Percentiles rank a stretch among this genome's conserved stretches.
Evolutionary conservation across 2,113 vertebrate genomes (phyloP).

Genomic region (Tupaia tana): DNA sequence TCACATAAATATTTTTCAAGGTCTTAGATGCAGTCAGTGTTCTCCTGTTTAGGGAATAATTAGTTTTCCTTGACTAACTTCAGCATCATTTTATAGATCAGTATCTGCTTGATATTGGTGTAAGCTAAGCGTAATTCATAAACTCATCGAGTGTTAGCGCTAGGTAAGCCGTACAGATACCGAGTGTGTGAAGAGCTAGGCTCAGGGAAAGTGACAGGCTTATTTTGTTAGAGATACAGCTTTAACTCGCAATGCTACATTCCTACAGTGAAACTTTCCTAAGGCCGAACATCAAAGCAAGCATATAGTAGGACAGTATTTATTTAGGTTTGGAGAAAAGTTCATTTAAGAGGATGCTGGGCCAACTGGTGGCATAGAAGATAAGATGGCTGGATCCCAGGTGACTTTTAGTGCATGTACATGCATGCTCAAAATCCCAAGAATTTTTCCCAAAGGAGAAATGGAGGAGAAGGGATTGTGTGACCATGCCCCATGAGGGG

Average conservation of each 20-base stretch:
- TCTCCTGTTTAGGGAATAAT: neutral
- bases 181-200: neutral
- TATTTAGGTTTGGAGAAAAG: neutral
- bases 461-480: too few species aligned
- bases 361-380: too few species aligned
- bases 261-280: neutral
- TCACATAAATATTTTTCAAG: conserved; percentile 3
- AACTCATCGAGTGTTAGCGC: neutral
- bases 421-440: too few species aligned
- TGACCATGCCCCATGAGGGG: too few species aligned
- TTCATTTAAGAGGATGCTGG: neutral
- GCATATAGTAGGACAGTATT: neutral
- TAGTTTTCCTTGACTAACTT: neutral
- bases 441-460: too few species aligned
- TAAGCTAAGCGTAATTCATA: neutral
- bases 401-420: too few species aligned
- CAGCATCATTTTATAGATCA: neutral
- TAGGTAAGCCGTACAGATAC: neutral
- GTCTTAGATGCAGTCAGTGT: neutral
- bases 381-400: too few species aligned
- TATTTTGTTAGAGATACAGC: neutral
- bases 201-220: neutral
- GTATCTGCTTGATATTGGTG: neutral
- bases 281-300: neutral
- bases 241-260: neutral